Evolutionary conservation across 2,113 vertebrate genomes (phyloP), one percentile per base, ranked within the genome.

Genomic region (Scopus umbretta): DNA sequence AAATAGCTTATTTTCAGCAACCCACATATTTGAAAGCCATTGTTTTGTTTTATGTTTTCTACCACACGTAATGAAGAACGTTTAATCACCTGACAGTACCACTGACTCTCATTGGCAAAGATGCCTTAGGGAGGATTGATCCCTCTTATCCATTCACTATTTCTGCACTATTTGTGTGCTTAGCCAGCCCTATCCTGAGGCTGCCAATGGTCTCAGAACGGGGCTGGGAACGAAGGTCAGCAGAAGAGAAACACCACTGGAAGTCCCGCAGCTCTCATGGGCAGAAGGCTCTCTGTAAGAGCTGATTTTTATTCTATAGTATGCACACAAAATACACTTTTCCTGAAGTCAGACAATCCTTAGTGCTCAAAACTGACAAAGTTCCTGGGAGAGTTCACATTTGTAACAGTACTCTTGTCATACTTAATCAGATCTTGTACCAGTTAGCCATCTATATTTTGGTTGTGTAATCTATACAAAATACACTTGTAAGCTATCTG

Each of bases 391-490:
- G 80, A 80, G 59, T 70, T 67, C 36, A 72, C 34, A 40, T 87
- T 63, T 89, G 25, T 92, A 93, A 62, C 8, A 29, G 58, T 91
- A 47, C 22, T 19, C 52, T 75, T 97, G 91, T 94, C 91, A 96
- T 62, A 88, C 25, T 76, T 63, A 92, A 93, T 95, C 91, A 82
- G 59, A 56, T 75, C 78, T 92, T 96, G 59, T 84, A 88, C 26
- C 65, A 79, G 92, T 88, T 94, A 91, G 30, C 43, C 53, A 62
- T 90, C 67, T 79, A 20, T 81, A 86, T 94, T 96, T 96, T 63
- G 11, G 29, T 72, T 83, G 27, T 25, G 20, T 56, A 50, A 19
- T 50, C 55, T 65, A 17, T 56, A 86, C 65, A 90, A 92, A 93
- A 94, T 86, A 34, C 43, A 88, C 42, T 78, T 80, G 40, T 92